Base-by-base conservation (phyloP, 2,113 vertebrate genomes). In the Coreoperca whiteheadi region DNA sequence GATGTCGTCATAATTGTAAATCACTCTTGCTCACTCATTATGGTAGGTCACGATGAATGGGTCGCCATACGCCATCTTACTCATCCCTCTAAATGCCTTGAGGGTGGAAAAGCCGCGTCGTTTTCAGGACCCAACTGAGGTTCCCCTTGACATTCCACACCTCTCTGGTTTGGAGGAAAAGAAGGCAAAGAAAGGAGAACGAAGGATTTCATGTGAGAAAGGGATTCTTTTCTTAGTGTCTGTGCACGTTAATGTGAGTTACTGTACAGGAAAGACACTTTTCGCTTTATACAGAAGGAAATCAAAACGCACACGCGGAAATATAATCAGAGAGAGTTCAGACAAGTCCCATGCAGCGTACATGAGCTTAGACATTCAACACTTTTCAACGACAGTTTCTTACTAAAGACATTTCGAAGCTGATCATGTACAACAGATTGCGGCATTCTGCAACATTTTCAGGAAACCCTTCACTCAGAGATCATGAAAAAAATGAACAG, bases 21-120 rank as follows among this genome's bases (percentile, higher is more conserved):
- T 84, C 43, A 48, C 4, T 30, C 12, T 12, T 18, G 23, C 69
- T 77, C 76, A 39, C 16, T 83, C 37, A 83, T 80, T 77, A 64
- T 56, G 64, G n/a, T 16, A 32, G 12, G 73, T 66, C 25, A 39
- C 12, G 7, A 84, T 69, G 70, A 81, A 51, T 46, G 21, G 20
- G 53, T 71, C 71, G 28, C 30, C 37, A 12, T 70, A 21, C 48
- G 72, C 28, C 1, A 7, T 71, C 0, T n/a, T 18, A 39, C 53
- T 70, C 64, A 74, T 46, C 41, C 18, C 25, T 23, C 23, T 16
- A 60, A 50, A 37, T 67, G 51, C 41, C 30, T 25, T 57, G 14
- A 48, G 57, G 25, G 9, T 30, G 2, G 37, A 41, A 41, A 67
- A 70, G 57, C 68, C 43, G 2, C 50, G 23, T 51, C 0, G 25